phyloP scores from a whole-genome alignment of 2,113 vertebrate genomes.

The Alligator mississippiensis region DNA sequence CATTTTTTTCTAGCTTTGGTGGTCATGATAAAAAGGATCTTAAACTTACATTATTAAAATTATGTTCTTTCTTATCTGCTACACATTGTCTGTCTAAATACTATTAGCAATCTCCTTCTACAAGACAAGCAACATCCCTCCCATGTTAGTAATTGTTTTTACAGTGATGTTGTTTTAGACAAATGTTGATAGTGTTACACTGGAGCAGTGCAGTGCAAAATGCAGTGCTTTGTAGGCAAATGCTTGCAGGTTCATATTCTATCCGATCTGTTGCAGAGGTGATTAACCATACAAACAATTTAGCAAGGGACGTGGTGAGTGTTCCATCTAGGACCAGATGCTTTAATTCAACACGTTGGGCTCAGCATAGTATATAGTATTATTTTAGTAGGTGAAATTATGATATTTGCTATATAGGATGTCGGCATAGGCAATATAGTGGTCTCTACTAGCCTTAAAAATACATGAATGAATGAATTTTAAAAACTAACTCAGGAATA shows the following conservation, averaged over 20 bases:
- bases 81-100: neutral
- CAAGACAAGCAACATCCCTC: neutral
- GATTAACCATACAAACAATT: neutral
- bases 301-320: neutral
- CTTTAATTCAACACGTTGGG: neutral
- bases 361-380: neutral
- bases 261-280: neutral
- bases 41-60: neutral
- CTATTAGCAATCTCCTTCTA: neutral
- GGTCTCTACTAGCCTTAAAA: neutral
- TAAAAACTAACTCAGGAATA: neutral
- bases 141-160: neutral
- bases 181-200: neutral
- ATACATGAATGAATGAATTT: neutral
- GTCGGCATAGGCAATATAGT: neutral
- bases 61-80: neutral
- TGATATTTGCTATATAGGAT: neutral
- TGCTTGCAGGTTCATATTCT: neutral
- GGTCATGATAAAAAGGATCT: neutral
- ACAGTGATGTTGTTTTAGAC: neutral
- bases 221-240: neutral
- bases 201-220: neutral
- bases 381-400: neutral
- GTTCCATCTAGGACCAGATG: neutral
- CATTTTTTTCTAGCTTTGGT: constrained; percentile 4